Percentiles rank a stretch among this genome's conserved stretches.
Evolutionary conservation across 2,797 vertebrate genomes (phyloP).

Genomic region (Xiphorhynchus erythropygius): DNA sequence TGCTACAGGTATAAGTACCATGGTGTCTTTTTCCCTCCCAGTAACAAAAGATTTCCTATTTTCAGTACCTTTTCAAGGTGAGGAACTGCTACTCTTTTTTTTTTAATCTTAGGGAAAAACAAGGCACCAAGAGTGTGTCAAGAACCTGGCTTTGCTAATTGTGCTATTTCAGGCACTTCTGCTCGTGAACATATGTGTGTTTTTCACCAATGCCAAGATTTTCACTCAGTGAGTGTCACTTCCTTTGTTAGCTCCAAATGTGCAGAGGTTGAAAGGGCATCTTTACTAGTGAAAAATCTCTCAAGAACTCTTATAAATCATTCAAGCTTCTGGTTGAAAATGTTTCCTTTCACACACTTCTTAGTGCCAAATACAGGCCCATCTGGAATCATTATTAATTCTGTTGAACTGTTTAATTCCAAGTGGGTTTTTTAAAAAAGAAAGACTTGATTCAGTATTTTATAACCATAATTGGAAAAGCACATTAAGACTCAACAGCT

Average conservation of each 20-base stretch:
- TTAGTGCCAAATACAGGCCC: conserved; percentile 50
- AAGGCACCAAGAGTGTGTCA: not conserved
- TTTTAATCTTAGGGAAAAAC: not conserved
- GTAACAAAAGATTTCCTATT: not conserved
- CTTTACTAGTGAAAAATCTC: conserved; percentile 36
- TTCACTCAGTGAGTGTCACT: conserved; percentile 38
- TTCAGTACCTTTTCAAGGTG: conserved; percentile 11
- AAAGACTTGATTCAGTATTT: conserved; percentile 49
- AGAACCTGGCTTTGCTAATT: conserved; percentile 6
- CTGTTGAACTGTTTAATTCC: conserved; percentile 51
- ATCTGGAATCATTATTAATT: conserved; percentile 67
- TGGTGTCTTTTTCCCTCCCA: not conserved
- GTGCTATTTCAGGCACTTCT: conserved; percentile 14
- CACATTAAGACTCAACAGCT: conserved; percentile 29
- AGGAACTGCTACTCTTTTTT: not conserved
- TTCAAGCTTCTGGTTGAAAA: conserved; percentile 61
- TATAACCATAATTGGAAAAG: conserved; percentile 63
- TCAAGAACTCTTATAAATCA: conserved; percentile 57
- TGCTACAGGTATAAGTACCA: not conserved
- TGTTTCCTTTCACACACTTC: conserved; percentile 63
- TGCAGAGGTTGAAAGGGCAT: conserved; percentile 56
- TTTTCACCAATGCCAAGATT: conserved; percentile 43
- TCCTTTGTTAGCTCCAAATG: conserved; percentile 59
- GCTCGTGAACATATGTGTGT: conserved; percentile 8
- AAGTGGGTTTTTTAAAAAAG: not conserved